Evolutionary conservation across 2,797 vertebrate species (phyloP).

Genomic region (Tarsius wallacei): DNA sequence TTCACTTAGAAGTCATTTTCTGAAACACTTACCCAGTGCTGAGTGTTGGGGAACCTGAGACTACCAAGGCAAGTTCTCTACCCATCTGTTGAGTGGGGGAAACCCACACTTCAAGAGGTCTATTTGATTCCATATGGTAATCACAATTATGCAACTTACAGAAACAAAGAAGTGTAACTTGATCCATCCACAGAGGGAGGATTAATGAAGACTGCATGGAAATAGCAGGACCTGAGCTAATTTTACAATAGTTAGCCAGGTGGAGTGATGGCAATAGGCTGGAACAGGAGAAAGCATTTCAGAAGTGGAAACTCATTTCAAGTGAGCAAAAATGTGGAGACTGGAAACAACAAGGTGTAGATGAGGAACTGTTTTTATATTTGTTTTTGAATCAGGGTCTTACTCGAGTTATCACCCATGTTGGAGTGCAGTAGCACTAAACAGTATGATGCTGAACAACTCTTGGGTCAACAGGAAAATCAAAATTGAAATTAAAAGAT

Average conservation of each 20-base stretch:
- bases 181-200: background rate
- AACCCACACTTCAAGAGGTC: background rate
- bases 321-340: background rate
- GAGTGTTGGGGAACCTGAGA: slow-evolving; percentile 3
- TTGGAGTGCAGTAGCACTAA: too few relatives aligned
- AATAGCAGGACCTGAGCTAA: background rate
- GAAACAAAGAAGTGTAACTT: slow-evolving; percentile 29
- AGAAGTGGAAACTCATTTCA: background rate
- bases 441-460: too few relatives aligned
- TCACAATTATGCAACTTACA: background rate
- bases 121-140: slow-evolving; percentile 4
- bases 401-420: too few relatives aligned
- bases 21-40: background rate
- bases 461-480: too few relatives aligned
- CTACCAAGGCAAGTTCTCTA: background rate
- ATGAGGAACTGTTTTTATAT: background rate
- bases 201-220: background rate
- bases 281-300: background rate
- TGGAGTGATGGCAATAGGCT: background rate
- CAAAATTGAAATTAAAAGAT: too few relatives aligned
- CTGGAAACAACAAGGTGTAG: background rate
- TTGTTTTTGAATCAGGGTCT: too few relatives aligned
- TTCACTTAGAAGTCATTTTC: slow-evolving; percentile 34
- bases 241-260: background rate
- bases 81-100: background rate